Percentiles rank a stretch among this genome's conserved stretches.
phyloP scores from a whole-genome alignment of 92 coral and sea anemone genomes.

The Porites rus region DNA sequence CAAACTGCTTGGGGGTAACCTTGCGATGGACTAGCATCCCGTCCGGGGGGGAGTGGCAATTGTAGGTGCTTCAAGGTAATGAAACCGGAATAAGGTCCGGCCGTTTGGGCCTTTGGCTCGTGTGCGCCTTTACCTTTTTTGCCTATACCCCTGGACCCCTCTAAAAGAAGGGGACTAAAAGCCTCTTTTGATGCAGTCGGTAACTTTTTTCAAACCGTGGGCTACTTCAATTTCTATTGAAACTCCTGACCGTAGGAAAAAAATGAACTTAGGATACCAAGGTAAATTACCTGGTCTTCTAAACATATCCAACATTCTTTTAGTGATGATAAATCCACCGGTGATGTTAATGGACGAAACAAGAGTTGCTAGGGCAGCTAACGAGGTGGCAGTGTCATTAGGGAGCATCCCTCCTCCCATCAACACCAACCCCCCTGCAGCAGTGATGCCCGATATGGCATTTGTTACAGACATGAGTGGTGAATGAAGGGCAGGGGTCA shows the following conservation, averaged over 20 bases:
- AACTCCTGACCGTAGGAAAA: not conserved
- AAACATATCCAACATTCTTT: conserved; percentile 99
- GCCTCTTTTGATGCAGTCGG: too few relatives aligned
- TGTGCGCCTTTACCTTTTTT: too few relatives aligned
- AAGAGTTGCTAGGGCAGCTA: conserved; percentile 92
- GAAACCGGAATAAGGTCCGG: too few relatives aligned
- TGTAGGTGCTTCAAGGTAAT: too few relatives aligned
- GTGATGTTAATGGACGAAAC: conserved; percentile 97
- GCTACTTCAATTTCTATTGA: too few relatives aligned
- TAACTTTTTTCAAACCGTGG: too few relatives aligned
- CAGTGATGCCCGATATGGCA: conserved; percentile 99
- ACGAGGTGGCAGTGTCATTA: conserved; percentile 80
- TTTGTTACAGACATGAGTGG: conserved; percentile 99
- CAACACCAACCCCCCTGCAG: conserved; percentile 97
- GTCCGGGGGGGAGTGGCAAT: too few relatives aligned
- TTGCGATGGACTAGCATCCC: too few relatives aligned
- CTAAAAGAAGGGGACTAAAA: too few relatives aligned
- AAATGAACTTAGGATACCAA: not conserved
- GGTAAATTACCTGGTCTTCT: conserved; percentile 88
- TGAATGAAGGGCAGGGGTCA: conserved; percentile 96
- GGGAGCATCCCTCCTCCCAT: conserved; percentile 96
- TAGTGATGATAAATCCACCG: conserved; percentile 98
- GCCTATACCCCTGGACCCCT: too few relatives aligned
- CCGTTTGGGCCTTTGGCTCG: too few relatives aligned
- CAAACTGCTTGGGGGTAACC: too few relatives aligned